These are phyloP conservation scores for Paratrypauchen microcephalus DNA, from an alignment of 2,797 vertebrate genomes.

Conservation along the genomic window DNA sequence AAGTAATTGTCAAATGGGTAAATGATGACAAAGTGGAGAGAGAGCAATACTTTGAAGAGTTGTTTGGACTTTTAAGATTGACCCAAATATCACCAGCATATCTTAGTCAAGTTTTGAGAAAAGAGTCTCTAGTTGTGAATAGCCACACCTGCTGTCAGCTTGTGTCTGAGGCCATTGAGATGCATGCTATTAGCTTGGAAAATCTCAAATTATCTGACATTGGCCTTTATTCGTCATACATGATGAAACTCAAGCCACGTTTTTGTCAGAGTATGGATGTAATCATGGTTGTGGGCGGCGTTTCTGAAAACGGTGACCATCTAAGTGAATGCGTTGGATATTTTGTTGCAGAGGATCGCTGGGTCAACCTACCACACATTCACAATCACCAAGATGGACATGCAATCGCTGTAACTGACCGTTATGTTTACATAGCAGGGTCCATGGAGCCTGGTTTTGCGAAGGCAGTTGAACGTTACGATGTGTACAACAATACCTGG, in stretches of 20 bases:
- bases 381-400: constrained; percentile 93
- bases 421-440: constrained; percentile 88
- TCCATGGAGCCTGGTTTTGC: constrained; percentile 93
- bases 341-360: constrained; percentile 89
- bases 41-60: constrained; percentile 84
- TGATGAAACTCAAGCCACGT: constrained; percentile 77
- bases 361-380: constrained; percentile 91
- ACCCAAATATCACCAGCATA: constrained; percentile 89
- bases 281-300: constrained; percentile 91
- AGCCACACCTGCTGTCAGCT: constrained; percentile 78
- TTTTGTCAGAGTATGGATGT: constrained; percentile 93
- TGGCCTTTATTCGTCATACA: constrained; percentile 58
- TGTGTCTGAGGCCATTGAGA: constrained; percentile 85
- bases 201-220: constrained; percentile 76
- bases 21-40: constrained; percentile 79
- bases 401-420: constrained; percentile 83
- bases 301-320: constrained; percentile 90
- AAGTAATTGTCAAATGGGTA: constrained; percentile 87
- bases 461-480: constrained; percentile 89
- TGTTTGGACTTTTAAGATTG: constrained; percentile 84
- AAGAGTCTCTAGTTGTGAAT: constrained; percentile 81
- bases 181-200: constrained; percentile 83
- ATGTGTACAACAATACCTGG: constrained; percentile 87
- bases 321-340: constrained; percentile 92
- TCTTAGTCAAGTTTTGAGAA: constrained; percentile 83